Percentiles rank a stretch among this genome's conserved stretches.
Conservation (phyloP, 2,113 vertebrate species). For the Pelecanus crispus region DNA sequence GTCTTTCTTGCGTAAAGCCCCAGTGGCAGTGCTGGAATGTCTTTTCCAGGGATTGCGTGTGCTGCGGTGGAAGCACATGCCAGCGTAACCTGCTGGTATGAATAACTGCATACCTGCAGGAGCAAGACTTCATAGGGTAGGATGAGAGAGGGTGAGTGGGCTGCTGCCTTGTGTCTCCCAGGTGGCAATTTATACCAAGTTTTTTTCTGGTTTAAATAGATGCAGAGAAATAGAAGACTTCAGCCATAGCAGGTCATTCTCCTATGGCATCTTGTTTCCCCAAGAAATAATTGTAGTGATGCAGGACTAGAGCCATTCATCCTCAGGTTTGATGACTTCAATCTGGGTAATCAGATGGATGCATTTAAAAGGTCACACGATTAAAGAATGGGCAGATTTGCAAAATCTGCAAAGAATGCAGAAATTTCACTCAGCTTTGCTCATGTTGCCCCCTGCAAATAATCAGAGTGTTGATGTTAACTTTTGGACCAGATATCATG, state of each 20-base stretch:
- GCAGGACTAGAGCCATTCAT: neutral
- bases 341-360: neutral
- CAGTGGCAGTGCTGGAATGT: neutral
- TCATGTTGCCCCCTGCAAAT: neutral
- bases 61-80: rapidly evolving
- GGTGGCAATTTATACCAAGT: neutral
- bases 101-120: neutral
- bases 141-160: neutral
- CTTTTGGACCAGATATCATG: neutral
- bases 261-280: neutral
- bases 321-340: neutral
- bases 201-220: neutral
- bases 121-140: no score
- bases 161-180: neutral
- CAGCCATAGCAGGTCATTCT: neutral
- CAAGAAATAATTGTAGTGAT: neutral
- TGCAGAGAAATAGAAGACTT: neutral
- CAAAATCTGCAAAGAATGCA: neutral
- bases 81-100: neutral
- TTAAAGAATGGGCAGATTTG: neutral
- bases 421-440: neutral
- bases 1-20: neutral
- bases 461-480: neutral
- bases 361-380: neutral
- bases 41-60: neutral